Conservation (phyloP, 2,113 vertebrate species). For the Chitala chitala region DNA sequence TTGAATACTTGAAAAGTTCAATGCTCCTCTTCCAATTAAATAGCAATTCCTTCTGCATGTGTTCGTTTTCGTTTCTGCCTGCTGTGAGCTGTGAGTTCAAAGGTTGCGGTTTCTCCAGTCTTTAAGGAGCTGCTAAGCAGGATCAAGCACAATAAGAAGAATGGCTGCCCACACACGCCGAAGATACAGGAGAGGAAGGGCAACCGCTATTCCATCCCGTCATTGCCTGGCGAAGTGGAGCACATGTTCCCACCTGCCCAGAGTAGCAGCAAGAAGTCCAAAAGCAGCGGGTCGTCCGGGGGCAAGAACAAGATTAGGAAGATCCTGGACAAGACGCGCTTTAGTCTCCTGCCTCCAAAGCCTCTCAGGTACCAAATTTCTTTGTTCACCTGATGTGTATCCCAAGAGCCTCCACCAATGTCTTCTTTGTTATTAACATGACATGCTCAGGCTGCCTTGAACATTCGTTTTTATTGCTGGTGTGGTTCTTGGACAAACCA, state of each 20-base stretch:
- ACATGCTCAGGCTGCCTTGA: too few relatives aligned
- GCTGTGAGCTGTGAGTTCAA: background rate
- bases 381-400: background rate
- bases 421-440: too few relatives aligned
- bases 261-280: slow-evolving; percentile 82
- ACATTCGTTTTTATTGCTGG: too few relatives aligned
- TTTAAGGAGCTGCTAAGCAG: slow-evolving; percentile 92
- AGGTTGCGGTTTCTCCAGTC: slow-evolving; percentile 55
- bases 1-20: background rate
- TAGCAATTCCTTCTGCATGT: background rate
- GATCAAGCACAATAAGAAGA: slow-evolving; percentile 80
- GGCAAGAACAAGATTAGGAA: slow-evolving; percentile 92
- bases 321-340: slow-evolving; percentile 91
- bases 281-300: slow-evolving; percentile 89
- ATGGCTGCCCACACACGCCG: slow-evolving; percentile 82
- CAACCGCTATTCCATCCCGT: slow-evolving; percentile 89
- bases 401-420: too few relatives aligned
- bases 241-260: slow-evolving; percentile 68
- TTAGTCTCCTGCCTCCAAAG: slow-evolving; percentile 92
- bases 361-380: slow-evolving; percentile 74
- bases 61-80: background rate
- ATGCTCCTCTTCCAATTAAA: background rate
- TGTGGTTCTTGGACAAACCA: too few relatives aligned
- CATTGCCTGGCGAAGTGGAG: slow-evolving; percentile 85
- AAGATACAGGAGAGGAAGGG: slow-evolving; percentile 94